These are phyloP conservation scores for Todiramphus saurophagus DNA, from an alignment of 2,113 vertebrate genomes.

Conservation along the genomic window DNA sequence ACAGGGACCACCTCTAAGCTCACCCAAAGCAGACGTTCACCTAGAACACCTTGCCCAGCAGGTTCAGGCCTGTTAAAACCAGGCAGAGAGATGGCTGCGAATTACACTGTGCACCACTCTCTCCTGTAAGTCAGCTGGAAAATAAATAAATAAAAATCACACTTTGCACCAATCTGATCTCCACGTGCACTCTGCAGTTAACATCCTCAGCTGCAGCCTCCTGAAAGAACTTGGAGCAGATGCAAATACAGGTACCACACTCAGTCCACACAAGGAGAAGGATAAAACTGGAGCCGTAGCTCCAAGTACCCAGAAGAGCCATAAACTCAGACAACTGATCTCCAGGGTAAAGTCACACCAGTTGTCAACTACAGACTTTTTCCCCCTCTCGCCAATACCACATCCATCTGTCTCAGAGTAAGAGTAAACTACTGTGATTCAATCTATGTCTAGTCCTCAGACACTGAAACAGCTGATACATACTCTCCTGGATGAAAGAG, in stretches of 20 bases:
- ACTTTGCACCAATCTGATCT: neutral
- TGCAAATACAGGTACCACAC: neutral
- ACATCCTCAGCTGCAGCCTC: neutral
- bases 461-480: neutral
- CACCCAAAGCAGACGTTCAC: neutral
- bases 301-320: neutral
- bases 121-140: neutral
- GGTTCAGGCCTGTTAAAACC: neutral
- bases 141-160: neutral
- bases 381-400: neutral
- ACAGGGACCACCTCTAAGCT: neutral
- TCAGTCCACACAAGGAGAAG: neutral
- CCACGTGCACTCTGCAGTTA: neutral
- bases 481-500: neutral
- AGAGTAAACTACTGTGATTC: neutral
- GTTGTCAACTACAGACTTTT: neutral
- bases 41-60: neutral
- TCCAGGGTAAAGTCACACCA: neutral
- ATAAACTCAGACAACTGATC: neutral
- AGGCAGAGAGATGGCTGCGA: neutral
- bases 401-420: neutral
- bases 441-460: neutral
- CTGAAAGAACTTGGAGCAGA: neutral
- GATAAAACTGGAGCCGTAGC: neutral
- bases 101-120: neutral